Conservation (phyloP, 2,888 invertebrate genomes). For the Erynnis tages region DNA sequence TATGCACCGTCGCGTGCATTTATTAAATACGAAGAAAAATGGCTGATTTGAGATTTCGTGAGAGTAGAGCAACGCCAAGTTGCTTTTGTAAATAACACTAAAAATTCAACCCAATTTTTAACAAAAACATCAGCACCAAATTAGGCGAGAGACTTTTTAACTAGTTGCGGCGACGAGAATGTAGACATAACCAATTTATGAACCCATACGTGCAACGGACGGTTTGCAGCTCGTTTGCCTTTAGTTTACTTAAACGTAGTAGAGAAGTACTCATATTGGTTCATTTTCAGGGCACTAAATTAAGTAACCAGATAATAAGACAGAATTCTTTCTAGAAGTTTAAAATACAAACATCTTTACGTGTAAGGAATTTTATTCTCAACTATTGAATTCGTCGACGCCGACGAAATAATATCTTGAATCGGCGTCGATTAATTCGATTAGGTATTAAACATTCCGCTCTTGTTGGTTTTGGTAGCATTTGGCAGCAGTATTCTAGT, state of each 20-base stretch:
- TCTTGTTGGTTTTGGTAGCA: constrained; percentile 8
- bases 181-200: constrained; percentile 15
- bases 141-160: neutral
- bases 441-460: neutral
- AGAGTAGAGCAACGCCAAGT: no score
- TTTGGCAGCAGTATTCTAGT: neutral
- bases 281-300: neutral
- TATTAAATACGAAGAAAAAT: constrained; percentile 6
- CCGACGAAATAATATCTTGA: no score
- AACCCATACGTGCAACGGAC: neutral
- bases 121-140: constrained; percentile 6
- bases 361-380: neutral
- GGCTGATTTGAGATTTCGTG: no score
- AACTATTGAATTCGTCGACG: constrained; percentile 1
- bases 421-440: no score
- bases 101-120: constrained; percentile 1
- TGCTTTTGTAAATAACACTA: no score
- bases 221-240: constrained; percentile 6
- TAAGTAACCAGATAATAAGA: neutral
- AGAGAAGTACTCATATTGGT: neutral
- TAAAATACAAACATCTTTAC: neutral
- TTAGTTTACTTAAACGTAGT: neutral
- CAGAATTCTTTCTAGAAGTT: no score
- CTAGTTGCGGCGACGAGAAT: constrained; percentile 1
- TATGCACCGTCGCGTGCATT: constrained; percentile 21